Base-by-base conservation (phyloP, 2,113 vertebrate genomes). In the Lycaon pictus region DNA sequence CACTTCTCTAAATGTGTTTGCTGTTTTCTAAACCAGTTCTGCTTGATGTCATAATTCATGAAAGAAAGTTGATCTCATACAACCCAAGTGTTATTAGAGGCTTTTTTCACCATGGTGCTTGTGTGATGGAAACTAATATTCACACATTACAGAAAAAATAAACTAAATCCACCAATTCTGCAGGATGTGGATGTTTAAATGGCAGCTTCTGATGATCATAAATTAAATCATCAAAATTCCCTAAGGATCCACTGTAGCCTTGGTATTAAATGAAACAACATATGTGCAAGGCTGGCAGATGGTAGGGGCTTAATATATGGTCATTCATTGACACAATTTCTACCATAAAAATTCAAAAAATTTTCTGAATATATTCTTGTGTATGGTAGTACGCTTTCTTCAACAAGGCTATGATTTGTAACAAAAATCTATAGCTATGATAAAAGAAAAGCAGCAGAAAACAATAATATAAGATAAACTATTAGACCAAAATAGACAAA, bases 51-150 rank as follows among this genome's bases (percentile, higher is more conserved):
- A 4, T 82, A 37, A 71, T 72, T 97, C 95, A 74, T 93, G 56
- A 81, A 93, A 96, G 90, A 74, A 87, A 92, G 76, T 95, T 98
- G 97, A 96, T 96, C 96, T 97, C 96, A 89, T 65, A 51, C 23
- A 58, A 82, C 53, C 17, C 2, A 22, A 88, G 71, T 86, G 35
- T 94, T 96, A 97, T 7, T 71, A 96, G 90, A 95, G 55, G 27
- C 13, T 77, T 96, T 74, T 51, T 85, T 74, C 93, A 74, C 51
- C 87, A 95, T 32, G 53, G 74, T 79, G 85, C 55, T 93, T 17
- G 1, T 58, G 56, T 51, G 62, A 87, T 9, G 83, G 97, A 97
- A 98, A 95, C 95, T 87, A 94, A 90, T 91, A 97, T 63, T 95
- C 60, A 94, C 13, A 23, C 12, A 16, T 63, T 89, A 37, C 1